Percentiles rank a stretch among this genome's conserved stretches.
phyloP scores from a whole-genome alignment of 2,888 invertebrate genomes.

The Calameuta idolon region DNA sequence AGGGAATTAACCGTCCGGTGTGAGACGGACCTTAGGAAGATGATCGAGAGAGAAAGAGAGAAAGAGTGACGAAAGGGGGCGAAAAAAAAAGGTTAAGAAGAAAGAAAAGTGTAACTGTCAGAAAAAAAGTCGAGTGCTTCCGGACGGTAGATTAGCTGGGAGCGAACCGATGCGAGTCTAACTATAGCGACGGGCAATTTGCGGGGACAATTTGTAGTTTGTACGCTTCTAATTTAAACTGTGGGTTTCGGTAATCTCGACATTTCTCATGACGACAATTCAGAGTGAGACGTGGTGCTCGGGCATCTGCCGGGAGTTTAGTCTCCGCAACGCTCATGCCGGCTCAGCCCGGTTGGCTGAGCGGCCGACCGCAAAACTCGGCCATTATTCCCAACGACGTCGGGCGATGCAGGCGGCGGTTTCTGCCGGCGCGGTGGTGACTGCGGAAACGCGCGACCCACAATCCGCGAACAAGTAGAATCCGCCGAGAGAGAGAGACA shows the following conservation, averaged over 20 bases:
- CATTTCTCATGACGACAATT: constrained; percentile 59
- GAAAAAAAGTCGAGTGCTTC: constrained; percentile 21
- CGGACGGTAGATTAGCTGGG: constrained; percentile 16
- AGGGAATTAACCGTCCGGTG: neutral
- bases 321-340: neutral
- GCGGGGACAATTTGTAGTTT: constrained; percentile 56
- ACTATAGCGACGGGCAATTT: constrained; percentile 48
- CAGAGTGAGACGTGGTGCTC: constrained; percentile 28
- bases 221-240: constrained; percentile 61
- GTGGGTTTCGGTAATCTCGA: constrained; percentile 60
- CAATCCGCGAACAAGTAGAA: neutral
- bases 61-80: neutral
- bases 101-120: neutral
- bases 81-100: neutral
- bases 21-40: neutral
- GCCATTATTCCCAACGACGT: constrained; percentile 53
- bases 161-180: constrained; percentile 21
- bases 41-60: neutral
- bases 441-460: neutral
- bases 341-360: neutral
- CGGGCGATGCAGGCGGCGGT: neutral
- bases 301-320: constrained; percentile 1
- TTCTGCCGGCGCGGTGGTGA: neutral
- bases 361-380: constrained; percentile 53
- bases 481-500: neutral